Base-by-base conservation (phyloP, 2,888 invertebrate species). In the Andrena dorsata region DNA sequence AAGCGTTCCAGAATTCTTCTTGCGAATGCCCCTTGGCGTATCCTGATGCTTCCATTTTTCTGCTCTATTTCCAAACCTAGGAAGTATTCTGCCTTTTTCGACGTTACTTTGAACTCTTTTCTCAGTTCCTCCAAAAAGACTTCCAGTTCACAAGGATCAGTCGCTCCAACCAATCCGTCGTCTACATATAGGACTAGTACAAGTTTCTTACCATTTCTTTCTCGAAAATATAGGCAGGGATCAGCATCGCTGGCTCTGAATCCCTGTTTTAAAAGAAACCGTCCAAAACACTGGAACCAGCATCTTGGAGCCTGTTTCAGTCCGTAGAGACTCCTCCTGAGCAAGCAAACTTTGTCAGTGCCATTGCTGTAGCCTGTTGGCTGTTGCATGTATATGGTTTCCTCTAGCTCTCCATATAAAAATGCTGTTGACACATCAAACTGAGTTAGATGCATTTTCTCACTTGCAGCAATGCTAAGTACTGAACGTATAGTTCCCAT, bases 351-450 rank as follows among this genome's bases (percentile, higher is more conserved):
- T 26, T 20, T 13, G 26, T 58, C 47, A 23, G 23, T 26, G 10
- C 47, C 23, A n/a, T 20, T 13, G 20, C 26, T 7, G 10, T 58
- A 47, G 0, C 35, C 35, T 26, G 41, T 47, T 64, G 86, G 88
- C 10, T 68, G 60, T 56, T 86, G 73, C 87, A 88, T 86, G 6
- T 70, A 76, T 16, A 74, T 66, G 32, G 63, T 23, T 23, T 72
- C 80, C 2, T 65, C 76, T 1, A 82, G 47, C 1, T 65, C 35
- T 7, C 88, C 89, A 66, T 87, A 85, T 26, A 89, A 49, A 58
- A 84, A 89, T 8, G 89, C 87, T 2, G 86, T 84, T 0, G 76
- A 77, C 0, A 89, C 75, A 56, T 88, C 87, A 13, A 87, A 65
- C 16, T 90, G 88, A 41, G 76, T 28, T 2, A 89, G 76, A 8